These are phyloP conservation scores for Enteromius unitaeniatus DNA, from an alignment of 2,797 vertebrate species.

Conservation along the genomic window DNA sequence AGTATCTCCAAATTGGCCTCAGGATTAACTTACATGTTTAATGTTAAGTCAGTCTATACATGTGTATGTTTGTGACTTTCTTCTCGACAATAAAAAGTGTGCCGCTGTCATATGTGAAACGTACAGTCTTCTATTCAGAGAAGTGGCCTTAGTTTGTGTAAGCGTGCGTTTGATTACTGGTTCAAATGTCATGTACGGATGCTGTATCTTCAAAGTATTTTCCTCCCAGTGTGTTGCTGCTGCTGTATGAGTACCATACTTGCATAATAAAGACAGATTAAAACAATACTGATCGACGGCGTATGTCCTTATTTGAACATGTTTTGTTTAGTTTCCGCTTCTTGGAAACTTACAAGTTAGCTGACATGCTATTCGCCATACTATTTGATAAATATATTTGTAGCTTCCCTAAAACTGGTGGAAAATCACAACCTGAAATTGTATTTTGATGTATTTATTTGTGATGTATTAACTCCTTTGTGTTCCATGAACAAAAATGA, in stretches of 20 bases:
- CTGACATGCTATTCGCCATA: too few relatives aligned
- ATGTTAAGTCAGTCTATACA: neutral
- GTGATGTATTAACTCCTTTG: too few relatives aligned
- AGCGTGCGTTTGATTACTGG: conserved; percentile 39
- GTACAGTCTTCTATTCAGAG: conserved; percentile 56
- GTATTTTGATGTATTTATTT: neutral
- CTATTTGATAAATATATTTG: neutral
- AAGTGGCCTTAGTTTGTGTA: conserved; percentile 68
- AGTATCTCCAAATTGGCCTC: neutral
- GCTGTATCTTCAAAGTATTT: conserved; percentile 27
- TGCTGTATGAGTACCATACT: conserved; percentile 28
- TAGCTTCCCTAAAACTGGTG: neutral
- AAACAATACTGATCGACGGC: neutral
- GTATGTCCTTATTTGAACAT: neutral
- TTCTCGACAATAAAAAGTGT: conserved; percentile 28
- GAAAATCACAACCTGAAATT: neutral
- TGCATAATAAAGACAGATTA: conserved; percentile 36
- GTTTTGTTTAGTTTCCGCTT: too few relatives aligned
- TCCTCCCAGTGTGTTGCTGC: conserved; percentile 15
- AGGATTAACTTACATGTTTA: neutral
- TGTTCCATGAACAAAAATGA: neutral
- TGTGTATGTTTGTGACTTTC: conserved; percentile 2
- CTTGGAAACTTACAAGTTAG: too few relatives aligned
- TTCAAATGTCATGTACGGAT: conserved; percentile 14
- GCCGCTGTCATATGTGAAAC: conserved; percentile 62